Conservation (phyloP, 1,140 invertebrate genomes). For the Cataglyphis hispanica region DNA sequence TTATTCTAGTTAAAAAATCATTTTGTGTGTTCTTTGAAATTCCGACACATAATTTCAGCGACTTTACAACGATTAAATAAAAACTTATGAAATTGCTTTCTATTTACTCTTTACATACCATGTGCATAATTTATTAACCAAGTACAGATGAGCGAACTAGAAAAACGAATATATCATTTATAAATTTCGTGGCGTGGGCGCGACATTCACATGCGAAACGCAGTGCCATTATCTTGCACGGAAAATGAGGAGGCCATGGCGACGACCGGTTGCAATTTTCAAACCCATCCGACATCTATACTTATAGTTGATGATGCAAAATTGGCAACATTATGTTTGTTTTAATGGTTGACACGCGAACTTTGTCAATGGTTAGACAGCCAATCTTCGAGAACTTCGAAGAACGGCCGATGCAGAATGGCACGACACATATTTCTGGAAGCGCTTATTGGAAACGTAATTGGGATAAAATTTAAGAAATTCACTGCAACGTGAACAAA, state of each 20-base stretch:
- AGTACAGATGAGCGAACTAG: not conserved
- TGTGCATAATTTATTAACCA: too few species aligned
- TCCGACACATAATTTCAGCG: slow-evolving; percentile 16
- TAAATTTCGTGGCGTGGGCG: slow-evolving; percentile 37
- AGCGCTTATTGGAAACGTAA: slow-evolving; percentile 20
- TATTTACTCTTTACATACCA: not conserved
- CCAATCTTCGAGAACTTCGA: slow-evolving; percentile 48
- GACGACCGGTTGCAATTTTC: slow-evolving; percentile 67
- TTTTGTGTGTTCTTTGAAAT: slow-evolving; percentile 53
- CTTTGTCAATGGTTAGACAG: slow-evolving; percentile 40
- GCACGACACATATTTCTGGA: slow-evolving; percentile 48
- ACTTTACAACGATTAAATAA: slow-evolving; percentile 72
- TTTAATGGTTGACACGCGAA: slow-evolving; percentile 54
- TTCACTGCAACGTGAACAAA: slow-evolving; percentile 1
- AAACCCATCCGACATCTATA: slow-evolving; percentile 7
- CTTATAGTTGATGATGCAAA: slow-evolving; percentile 43
- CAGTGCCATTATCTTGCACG: slow-evolving; percentile 51
- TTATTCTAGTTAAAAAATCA: not conserved
- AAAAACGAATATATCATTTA: slow-evolving; percentile 53
- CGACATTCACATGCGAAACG: slow-evolving; percentile 34
- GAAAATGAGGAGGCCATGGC: slow-evolving; percentile 43
- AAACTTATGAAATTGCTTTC: slow-evolving; percentile 78
- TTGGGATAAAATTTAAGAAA: slow-evolving; percentile 45
- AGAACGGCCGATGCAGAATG: slow-evolving; percentile 11
- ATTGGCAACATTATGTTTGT: slow-evolving; percentile 53